These are phyloP conservation scores for Ceriagrion tenellum DNA, from an alignment of 2,888 invertebrate species.

Conservation along the genomic window DNA sequence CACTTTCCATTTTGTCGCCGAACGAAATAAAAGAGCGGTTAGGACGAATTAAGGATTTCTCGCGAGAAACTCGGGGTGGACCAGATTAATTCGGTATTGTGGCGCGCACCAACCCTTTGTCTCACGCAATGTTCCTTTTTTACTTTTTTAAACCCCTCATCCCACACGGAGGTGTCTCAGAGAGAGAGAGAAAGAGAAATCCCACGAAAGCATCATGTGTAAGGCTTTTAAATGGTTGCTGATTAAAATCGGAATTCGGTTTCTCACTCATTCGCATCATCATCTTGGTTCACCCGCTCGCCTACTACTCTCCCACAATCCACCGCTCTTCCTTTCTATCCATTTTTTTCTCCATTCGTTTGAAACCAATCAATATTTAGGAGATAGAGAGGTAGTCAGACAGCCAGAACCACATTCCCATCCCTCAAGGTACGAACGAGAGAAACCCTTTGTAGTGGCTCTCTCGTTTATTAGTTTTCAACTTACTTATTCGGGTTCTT, in stretches of 20 bases:
- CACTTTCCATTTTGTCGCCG: neutral
- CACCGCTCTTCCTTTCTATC: neutral
- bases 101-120: neutral
- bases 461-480: conserved; percentile 44
- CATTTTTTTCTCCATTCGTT: too few species aligned
- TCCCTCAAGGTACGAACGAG: neutral
- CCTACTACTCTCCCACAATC: too few species aligned
- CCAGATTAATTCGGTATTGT: neutral
- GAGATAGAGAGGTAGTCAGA: neutral
- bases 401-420: neutral
- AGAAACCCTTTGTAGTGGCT: neutral
- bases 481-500: conserved; percentile 15
- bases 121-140: neutral
- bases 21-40: neutral
- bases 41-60: neutral
- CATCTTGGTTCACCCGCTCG: too few species aligned
- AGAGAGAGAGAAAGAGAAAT: neutral
- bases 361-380: conserved; percentile 41
- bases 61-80: neutral
- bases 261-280: neutral
- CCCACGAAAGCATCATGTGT: conserved; percentile 19
- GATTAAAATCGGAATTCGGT: conserved; percentile 42
- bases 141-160: too few species aligned
- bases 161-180: neutral
- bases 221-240: conserved; percentile 11